Evolutionary conservation across 2,888 invertebrate genomes (phyloP).

Genomic region (Philereme vetulata): DNA sequence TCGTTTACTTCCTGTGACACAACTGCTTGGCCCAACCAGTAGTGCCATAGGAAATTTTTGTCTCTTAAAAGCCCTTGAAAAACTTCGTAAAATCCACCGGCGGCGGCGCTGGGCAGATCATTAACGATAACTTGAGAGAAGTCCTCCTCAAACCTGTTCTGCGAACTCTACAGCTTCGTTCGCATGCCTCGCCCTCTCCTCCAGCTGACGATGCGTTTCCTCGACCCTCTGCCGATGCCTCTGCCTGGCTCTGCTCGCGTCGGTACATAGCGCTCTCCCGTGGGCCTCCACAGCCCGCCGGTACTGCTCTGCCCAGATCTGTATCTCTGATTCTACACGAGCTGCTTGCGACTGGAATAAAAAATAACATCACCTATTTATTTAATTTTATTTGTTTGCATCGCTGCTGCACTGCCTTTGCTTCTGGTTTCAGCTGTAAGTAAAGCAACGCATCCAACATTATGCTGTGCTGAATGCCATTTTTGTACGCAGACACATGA

Average conservation of each 20-base stretch:
- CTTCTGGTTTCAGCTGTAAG: too few relatives aligned
- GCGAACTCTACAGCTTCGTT: constrained; percentile 85
- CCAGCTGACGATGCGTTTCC: constrained; percentile 68
- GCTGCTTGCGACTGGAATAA: constrained; percentile 64
- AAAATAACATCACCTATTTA: background rate
- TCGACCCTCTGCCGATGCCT: constrained; percentile 71
- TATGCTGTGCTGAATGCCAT: too few relatives aligned
- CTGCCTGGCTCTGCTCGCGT: constrained; percentile 79
- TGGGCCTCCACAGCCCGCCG: constrained; percentile 85
- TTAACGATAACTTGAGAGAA: background rate
- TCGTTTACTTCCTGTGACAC: too few relatives aligned
- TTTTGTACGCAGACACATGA: too few relatives aligned
- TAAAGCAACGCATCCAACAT: too few relatives aligned
- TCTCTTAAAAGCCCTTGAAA: too few relatives aligned
- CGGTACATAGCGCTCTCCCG: constrained; percentile 78
- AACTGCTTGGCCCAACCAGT: too few relatives aligned
- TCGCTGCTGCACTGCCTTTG: too few relatives aligned
- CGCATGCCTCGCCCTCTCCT: constrained; percentile 82
- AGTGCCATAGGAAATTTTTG: too few relatives aligned
- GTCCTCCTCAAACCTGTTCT: constrained; percentile 74
- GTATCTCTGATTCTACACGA: constrained; percentile 85
- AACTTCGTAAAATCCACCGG: too few relatives aligned
- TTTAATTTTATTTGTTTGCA: too few relatives aligned
- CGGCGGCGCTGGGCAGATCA: too few relatives aligned
- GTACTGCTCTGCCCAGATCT: constrained; percentile 86